Base-by-base conservation (phyloP, 2,797 vertebrate genomes). In the Hippoglossus hippoglossus region DNA sequence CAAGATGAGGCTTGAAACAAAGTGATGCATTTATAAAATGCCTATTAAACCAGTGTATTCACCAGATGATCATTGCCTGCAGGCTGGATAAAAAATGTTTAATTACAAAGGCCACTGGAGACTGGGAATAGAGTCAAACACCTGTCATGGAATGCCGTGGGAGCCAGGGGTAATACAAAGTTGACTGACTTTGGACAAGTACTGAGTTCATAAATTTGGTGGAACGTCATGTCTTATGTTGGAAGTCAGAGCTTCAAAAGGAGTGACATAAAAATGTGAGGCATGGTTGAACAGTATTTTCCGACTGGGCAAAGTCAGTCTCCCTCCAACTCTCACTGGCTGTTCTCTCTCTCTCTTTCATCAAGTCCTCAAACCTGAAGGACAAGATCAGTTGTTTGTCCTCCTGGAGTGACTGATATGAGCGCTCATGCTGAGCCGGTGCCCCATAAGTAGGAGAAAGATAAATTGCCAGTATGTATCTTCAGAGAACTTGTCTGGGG, bases 61-160 rank as follows among this genome's bases (percentile, higher is more conserved):
- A 86, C 71, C 64, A 80, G 81, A 90, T 88, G 90, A 91, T 88
- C 83, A 72, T 26, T 78, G 89, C 83, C 88, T 87, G 73, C 70
- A 84, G 85, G 85, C 85, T 85, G 67, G 77, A 85, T 88, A 58
- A 81, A 87, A 82, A 5, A 82, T 80, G n/a, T 84, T 88, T 92
- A 90, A 91, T 92, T 91, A 90, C 67, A 60, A 39, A 75, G 64
- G 56, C 51, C 74, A 71, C 54, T 72, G 66, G 34, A 79, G 63
- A 87, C 67, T 77, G 70, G 31, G 56, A 82, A 83, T 75, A 63
- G 46, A 71, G 73, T 74, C 31, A 82, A 80, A 78, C 12, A 75
- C 67, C 75, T 75, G 21, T 75, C 28, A 28, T 60, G n/a, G 47
- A 4, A 36, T 49, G 49, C 70, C 68, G 25, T 54, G 51, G 9